Percentiles rank a stretch among this genome's conserved stretches.
Evolutionary conservation across 2,113 vertebrate genomes (phyloP).

Genomic region (Rhabdomys dilectus): DNA sequence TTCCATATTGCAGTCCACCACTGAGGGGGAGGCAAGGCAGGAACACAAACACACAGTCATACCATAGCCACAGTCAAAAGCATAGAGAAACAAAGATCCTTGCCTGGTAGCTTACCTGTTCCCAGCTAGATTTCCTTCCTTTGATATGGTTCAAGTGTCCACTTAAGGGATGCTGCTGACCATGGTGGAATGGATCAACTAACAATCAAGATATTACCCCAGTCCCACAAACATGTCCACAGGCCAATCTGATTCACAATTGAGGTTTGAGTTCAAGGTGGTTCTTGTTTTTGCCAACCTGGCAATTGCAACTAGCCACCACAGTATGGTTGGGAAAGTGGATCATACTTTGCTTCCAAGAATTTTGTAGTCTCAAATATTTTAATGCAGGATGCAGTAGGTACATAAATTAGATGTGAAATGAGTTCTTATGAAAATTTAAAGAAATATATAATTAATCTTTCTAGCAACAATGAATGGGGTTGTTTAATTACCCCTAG

Average conservation of each 20-base stretch:
- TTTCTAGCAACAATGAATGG: not conserved
- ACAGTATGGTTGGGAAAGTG: not conserved
- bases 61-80: not conserved
- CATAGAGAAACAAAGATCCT: not conserved
- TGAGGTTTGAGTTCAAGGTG: not conserved
- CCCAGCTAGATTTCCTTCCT: not conserved
- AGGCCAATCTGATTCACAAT: not conserved
- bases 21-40: not conserved
- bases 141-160: no score
- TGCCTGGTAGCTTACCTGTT: not conserved
- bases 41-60: not conserved
- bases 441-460: not conserved
- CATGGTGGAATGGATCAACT: no score
- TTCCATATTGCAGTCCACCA: not conserved
- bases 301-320: not conserved
- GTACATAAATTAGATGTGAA: not conserved
- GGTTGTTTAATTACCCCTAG: no score
- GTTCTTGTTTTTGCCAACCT: not conserved
- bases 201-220: not conserved
- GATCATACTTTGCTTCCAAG: not conserved
- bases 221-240: not conserved
- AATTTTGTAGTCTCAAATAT: not conserved
- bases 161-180: not conserved
- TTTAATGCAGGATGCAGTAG: not conserved
- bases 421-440: not conserved